Base-by-base conservation (phyloP, 1,140 invertebrate species). In the Bombyx mandarina region DNA sequence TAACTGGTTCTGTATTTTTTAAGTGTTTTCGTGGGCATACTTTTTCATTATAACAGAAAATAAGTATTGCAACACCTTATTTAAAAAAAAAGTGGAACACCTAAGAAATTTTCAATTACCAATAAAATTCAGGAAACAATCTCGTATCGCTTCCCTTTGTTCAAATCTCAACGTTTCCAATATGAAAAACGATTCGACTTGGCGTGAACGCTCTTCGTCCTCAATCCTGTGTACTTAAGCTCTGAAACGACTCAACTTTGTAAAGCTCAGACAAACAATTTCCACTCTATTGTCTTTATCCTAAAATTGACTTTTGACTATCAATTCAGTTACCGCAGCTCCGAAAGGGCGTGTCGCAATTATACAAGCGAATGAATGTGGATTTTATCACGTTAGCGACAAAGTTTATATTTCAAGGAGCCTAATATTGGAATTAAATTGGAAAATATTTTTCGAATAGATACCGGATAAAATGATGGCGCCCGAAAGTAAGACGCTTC, bases 131-230 rank as follows among this genome's bases (percentile, higher is more conserved):
- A 35, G 61, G 46, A 64, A 65, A 65, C 62, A 66, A 68, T 63
- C 60, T 61, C 57, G 47, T 65, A 60, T 58, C 54, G 47, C 60
- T 61, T 63, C 63, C 66, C 67, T 71, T 69, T 74, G 68, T 76
- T 73, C 75, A 70, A 35, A 74, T 73, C 67, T 71, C 67, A 35
- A 35, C 26, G 26, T 35, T 67, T 66, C 65, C 71, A 75, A 79
- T 80, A 79, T 75, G 72, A 75, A 77, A 78, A 73, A 75, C 67
- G 71, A 75, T 68, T 82, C 61, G 59, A 60, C 63, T 65, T 65
- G 62, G 61, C 67, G 70, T 75, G 66, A 66, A 76, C 70, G 67
- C 65, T 60, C 62, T 62, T 62, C 57, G 58, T 60, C 67, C 69
- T 65, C 60, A 56, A n/a, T 58, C 55, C 47, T 43, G 10, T 54